These are phyloP conservation scores for Gnatocerus cornutus DNA, from an alignment of 2,888 invertebrate genomes.

Conservation along the genomic window DNA sequence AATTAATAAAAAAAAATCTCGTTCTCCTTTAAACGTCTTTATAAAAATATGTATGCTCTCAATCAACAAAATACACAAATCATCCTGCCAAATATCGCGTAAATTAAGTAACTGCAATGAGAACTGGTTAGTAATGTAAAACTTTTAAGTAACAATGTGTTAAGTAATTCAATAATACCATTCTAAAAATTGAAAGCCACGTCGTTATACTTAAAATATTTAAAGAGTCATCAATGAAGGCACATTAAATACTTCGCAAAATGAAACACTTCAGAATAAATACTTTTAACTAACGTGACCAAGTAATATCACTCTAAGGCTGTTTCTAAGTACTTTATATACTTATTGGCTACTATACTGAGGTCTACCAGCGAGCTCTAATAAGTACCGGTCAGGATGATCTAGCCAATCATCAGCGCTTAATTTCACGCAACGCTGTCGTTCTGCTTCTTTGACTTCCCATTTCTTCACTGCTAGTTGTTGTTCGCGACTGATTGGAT, in stretches of 20 bases:
- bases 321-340: slow-evolving; percentile 33
- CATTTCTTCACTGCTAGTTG: slow-evolving; percentile 90
- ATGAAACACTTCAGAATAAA: slow-evolving; percentile 11
- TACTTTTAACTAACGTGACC: slow-evolving; percentile 2
- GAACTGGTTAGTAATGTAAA: too few species aligned
- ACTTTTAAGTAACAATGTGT: not conserved
- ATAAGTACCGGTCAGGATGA: slow-evolving; percentile 93
- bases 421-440: slow-evolving; percentile 88
- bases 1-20: too few species aligned
- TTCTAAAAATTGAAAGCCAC: not conserved
- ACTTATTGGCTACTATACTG: slow-evolving; percentile 76
- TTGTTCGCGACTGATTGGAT: slow-evolving; percentile 82
- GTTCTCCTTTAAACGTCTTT: slow-evolving; percentile 16
- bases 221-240: not conserved
- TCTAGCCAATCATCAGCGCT: slow-evolving; percentile 95
- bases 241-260: not conserved
- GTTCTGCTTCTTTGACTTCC: slow-evolving; percentile 89
- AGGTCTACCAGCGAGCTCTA: slow-evolving; percentile 89
- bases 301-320: slow-evolving; percentile 27
- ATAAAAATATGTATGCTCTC: slow-evolving; percentile 8
- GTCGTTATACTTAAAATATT: slow-evolving; percentile 3
- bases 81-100: slow-evolving; percentile 1
- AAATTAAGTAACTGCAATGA: not conserved
- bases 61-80: not conserved
- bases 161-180: slow-evolving; percentile 7